Percentiles rank a stretch among this genome's conserved stretches.
Conservation (phyloP, 1,140 invertebrate species). For the Lethrus apterus region DNA sequence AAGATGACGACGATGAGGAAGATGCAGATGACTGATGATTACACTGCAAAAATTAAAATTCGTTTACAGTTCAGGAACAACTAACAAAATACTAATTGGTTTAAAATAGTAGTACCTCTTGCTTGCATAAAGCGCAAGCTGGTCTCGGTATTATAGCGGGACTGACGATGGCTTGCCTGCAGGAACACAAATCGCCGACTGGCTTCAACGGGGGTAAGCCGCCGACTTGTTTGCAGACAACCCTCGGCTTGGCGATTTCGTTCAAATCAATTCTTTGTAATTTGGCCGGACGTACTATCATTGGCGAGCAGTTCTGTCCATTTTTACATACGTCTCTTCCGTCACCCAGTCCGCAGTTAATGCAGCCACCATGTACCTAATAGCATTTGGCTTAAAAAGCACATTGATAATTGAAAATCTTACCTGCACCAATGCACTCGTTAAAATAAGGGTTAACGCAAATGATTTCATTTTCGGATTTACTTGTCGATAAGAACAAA, state of each 20-base stretch:
- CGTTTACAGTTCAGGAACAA: not conserved
- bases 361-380: not conserved
- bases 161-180: constrained; percentile 23
- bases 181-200: constrained; percentile 27
- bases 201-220: constrained; percentile 20
- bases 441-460: no score
- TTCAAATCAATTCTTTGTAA: not conserved
- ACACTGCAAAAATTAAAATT: not conserved
- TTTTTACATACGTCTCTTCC: constrained; percentile 9
- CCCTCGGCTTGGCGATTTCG: constrained; percentile 16
- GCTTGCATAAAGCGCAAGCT: constrained; percentile 15
- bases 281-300: constrained; percentile 3
- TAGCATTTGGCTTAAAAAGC: no score
- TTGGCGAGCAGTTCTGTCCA: not conserved
- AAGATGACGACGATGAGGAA: no score
- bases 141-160: constrained; percentile 28
- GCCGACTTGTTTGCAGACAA: constrained; percentile 18
- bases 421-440: no score
- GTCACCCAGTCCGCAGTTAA: constrained; percentile 8
- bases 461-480: no score
- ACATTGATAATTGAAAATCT: no score
- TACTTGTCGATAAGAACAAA: no score
- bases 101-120: not conserved
- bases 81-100: not conserved
- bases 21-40: no score